Conservation (phyloP, 2,888 invertebrate species). For the Phyllotreta cruciferae region DNA sequence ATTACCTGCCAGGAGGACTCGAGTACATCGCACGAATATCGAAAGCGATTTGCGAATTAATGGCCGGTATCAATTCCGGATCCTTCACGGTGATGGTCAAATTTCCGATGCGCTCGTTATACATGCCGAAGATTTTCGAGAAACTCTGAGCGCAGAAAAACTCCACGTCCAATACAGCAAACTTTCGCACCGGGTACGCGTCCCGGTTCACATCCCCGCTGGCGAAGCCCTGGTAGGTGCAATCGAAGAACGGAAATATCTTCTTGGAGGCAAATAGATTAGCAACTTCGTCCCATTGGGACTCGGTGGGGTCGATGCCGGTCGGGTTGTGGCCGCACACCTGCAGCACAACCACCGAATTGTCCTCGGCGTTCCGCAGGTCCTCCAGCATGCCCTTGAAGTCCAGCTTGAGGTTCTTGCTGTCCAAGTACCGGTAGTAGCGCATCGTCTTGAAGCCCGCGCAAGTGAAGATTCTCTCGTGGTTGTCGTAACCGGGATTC, state of each 20-base stretch:
- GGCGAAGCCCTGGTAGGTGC: conserved; percentile 95
- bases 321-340: conserved; percentile 99
- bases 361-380: conserved; percentile 77
- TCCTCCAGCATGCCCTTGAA: conserved; percentile 80
- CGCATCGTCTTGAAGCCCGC: conserved; percentile 56
- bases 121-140: conserved; percentile 98
- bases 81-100: conserved; percentile 79
- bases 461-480: conserved; percentile 82
- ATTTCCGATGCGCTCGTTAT: conserved; percentile 97
- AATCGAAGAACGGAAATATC: conserved; percentile 90
- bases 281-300: conserved; percentile 91
- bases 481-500: conserved; percentile 98
- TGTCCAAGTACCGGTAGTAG: conserved; percentile 29
- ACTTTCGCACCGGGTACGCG: conserved; percentile 89
- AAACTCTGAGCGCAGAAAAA: conserved; percentile 94
- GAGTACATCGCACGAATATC: conserved; percentile 71
- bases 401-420: conserved; percentile 64
- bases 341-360: conserved; percentile 89
- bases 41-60: conserved; percentile 87
- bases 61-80: conserved; percentile 65
- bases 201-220: conserved; percentile 91
- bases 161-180: conserved; percentile 87
- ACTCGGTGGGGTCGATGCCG: conserved; percentile 90
- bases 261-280: conserved; percentile 81
- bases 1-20: conserved; percentile 72